Base-by-base conservation (phyloP, 2,113 vertebrate genomes). In the Tor tambroides region DNA sequence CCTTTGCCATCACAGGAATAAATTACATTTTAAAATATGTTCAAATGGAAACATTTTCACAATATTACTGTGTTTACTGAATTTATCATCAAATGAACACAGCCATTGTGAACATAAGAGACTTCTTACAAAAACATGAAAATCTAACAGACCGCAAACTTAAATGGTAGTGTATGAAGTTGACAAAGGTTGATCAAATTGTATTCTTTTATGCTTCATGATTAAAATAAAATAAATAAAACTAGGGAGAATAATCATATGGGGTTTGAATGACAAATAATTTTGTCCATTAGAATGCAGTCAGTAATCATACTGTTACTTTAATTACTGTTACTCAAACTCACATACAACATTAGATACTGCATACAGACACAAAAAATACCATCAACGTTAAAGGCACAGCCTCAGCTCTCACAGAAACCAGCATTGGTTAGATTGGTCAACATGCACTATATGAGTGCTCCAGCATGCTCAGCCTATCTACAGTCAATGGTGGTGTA, bases 401-500 rank as follows among this genome's bases (percentile, higher is more conserved):
- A 71, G 69, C 69, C 32, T 32, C 17, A 38, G 32, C 32, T 71
- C 28, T 49, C 74, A 28, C 12, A 49, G 6, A 76, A 28, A 77
- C 6, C 41, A 71, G 69, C 32, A 2, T 15, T 23, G 69, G 30
- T 35, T 17, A 71, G 32, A 38, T 21, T 19, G 30, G 30, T 35
- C 30, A 35, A 8, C 28, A 35, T 19, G 51, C 0, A 54, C 51
- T 54, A 54, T 54, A 19, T 71, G 46, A 32, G 28, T 51, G 65
- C 51, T 19, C 75, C 43, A 80, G 83, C 21, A 46, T 75, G 41
- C 56, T 69, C 49, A 23, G 43, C 46, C 4, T 46, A 59, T 71
- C 43, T 41, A 63, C 28, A 30, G 51, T 81, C 41, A 82, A 30
- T 81, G 65, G 80, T 12, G 15, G 54, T 83, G 30, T 9, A 56